phyloP scores from a whole-genome alignment of 2,797 vertebrate species.

The Tauraco hartlaubi region DNA sequence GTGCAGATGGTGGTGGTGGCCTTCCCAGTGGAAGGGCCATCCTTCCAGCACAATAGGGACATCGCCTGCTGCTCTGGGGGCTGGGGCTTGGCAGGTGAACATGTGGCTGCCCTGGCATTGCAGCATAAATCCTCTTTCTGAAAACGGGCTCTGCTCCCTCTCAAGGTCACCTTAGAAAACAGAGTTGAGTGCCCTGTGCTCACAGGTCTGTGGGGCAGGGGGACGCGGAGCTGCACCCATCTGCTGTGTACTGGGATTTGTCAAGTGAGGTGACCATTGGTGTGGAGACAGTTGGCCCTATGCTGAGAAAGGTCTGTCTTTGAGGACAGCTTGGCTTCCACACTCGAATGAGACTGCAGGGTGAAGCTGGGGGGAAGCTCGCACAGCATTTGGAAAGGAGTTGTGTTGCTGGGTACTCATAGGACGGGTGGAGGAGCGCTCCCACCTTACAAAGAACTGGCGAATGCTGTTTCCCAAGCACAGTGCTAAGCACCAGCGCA shows the following conservation, averaged over 20 bases:
- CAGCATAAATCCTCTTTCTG: not conserved
- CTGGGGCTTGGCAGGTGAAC: not conserved
- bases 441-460: not conserved
- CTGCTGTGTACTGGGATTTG: not conserved
- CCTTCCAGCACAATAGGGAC: not conserved
- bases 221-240: not conserved
- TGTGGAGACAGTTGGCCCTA: not conserved
- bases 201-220: not conserved
- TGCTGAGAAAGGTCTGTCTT: not conserved
- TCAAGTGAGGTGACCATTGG: fast-evolving
- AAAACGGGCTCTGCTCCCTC: not conserved
- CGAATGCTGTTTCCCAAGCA: not conserved
- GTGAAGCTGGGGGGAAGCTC: not conserved
- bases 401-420: not conserved
- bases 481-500: not conserved
- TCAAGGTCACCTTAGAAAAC: not conserved
- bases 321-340: not conserved
- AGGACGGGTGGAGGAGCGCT: not conserved
- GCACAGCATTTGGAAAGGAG: not conserved
- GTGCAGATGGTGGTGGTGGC: not conserved
- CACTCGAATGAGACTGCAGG: not conserved
- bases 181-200: not conserved
- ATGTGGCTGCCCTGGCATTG: fast-evolving
- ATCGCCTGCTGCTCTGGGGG: not conserved
- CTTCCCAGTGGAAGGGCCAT: not conserved